Evolutionary conservation across 1,140 invertebrate species (phyloP).

Genomic region (Brachionus calyciflorus): DNA sequence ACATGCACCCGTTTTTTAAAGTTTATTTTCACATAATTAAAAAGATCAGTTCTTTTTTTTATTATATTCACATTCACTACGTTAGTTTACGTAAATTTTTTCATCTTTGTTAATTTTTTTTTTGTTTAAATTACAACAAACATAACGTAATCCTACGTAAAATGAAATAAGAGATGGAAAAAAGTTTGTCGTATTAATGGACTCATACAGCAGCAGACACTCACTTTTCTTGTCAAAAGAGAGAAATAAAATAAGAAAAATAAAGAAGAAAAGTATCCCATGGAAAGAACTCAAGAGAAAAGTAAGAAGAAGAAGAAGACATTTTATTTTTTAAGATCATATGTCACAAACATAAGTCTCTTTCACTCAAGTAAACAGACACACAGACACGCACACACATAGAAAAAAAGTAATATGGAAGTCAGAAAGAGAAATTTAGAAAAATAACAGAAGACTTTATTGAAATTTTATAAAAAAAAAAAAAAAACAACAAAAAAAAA

Average conservation of each 20-base stretch:
- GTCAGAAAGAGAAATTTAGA: too few species aligned
- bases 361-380: too few species aligned
- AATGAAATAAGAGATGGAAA: neutral
- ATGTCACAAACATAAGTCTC: too few species aligned
- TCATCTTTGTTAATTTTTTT: neutral
- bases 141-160: too few species aligned
- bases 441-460: slow-evolving; percentile 14
- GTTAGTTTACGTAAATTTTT: slow-evolving; percentile 1
- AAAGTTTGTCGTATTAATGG: neutral
- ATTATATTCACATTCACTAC: slow-evolving; percentile 38
- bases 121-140: neutral
- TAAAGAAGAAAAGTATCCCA: neutral
- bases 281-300: neutral
- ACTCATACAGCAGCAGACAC: slow-evolving; percentile 35
- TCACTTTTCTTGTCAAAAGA: too few species aligned
- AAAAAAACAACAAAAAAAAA: too few species aligned
- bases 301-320: too few species aligned
- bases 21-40: too few species aligned
- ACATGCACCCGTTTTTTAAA: slow-evolving; percentile 20
- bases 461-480: too few species aligned
- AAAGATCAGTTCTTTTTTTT: slow-evolving; percentile 1
- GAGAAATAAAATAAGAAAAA: neutral
- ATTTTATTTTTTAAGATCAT: too few species aligned
- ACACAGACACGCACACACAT: too few species aligned
- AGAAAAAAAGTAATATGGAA: too few species aligned